phyloP scores from a whole-genome alignment of 2,797 vertebrate genomes.

The Denticeps clupeoides region DNA sequence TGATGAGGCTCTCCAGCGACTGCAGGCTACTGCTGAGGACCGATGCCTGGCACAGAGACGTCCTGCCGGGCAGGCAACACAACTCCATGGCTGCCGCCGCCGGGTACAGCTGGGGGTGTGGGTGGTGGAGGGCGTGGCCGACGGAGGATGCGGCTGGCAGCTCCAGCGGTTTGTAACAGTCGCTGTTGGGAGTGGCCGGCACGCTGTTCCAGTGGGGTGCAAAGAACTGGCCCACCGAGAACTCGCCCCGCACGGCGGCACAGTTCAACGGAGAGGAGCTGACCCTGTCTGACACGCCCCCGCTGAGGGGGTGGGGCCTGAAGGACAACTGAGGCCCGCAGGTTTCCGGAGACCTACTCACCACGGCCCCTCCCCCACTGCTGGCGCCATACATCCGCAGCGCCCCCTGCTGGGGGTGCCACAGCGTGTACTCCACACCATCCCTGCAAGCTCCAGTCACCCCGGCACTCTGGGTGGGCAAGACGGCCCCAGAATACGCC shows the following conservation, averaged over 20 bases:
- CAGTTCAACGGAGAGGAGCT: constrained; percentile 69
- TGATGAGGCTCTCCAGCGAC: constrained; percentile 98
- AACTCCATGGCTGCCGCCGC: constrained; percentile 45
- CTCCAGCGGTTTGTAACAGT: constrained; percentile 81
- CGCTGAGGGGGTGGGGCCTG: constrained; percentile 47
- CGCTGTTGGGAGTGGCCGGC: constrained; percentile 74
- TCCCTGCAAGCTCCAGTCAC: constrained; percentile 71
- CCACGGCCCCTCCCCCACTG: constrained; percentile 49
- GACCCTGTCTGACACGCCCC: constrained; percentile 47
- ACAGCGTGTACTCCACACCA: constrained; percentile 71
- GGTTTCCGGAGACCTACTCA: constrained; percentile 42
- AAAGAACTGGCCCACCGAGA: constrained; percentile 72
- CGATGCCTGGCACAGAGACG: constrained; percentile 80
- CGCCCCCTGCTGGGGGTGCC: constrained; percentile 78
- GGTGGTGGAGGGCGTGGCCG: constrained; percentile 37
- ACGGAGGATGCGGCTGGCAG: constrained; percentile 53
- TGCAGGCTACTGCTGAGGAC: constrained; percentile 93
- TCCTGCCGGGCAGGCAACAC: constrained; percentile 67
- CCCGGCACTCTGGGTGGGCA: constrained; percentile 72
- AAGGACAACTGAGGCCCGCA: constrained; percentile 39
- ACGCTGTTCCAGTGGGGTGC: constrained; percentile 79
- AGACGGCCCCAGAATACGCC: constrained; percentile 57
- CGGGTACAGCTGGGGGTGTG: constrained; percentile 27
- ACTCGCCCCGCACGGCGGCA: constrained; percentile 66
- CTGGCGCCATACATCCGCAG: constrained; percentile 68